Evolutionary conservation across 2,797 vertebrate species (phyloP).

Genomic region (Anolis apletophallus): DNA sequence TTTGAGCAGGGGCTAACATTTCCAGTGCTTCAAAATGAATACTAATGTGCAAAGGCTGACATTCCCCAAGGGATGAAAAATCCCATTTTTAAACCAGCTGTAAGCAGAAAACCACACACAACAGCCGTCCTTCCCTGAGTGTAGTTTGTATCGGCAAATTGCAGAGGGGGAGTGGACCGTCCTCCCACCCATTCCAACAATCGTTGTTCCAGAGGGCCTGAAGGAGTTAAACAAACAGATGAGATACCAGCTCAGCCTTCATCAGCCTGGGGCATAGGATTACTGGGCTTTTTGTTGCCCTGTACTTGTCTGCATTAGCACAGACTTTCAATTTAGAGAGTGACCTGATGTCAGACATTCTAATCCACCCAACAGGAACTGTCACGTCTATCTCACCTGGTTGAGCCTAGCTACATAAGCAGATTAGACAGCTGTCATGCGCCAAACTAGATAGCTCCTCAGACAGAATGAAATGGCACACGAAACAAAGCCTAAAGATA

Average conservation of each 20-base stretch:
- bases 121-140: neutral
- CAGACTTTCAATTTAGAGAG: slow-evolving; percentile 64
- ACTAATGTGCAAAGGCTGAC: slow-evolving; percentile 5
- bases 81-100: slow-evolving; percentile 3
- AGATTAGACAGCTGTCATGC: slow-evolving; percentile 66
- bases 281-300: slow-evolving; percentile 58
- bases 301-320: slow-evolving; percentile 63
- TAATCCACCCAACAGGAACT: slow-evolving; percentile 67
- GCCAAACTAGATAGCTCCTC: slow-evolving; percentile 41
- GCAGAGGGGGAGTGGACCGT: accelerated
- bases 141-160: neutral
- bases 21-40: slow-evolving; percentile 1
- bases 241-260: slow-evolving; percentile 39
- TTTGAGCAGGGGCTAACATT: slow-evolving; percentile 8
- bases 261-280: slow-evolving; percentile 43
- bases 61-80: slow-evolving; percentile 21
- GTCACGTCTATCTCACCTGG: slow-evolving; percentile 68
- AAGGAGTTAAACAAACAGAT: slow-evolving; percentile 31
- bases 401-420: slow-evolving; percentile 61
- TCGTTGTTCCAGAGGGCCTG: slow-evolving; percentile 11
- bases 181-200: neutral
- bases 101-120: neutral
- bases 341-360: slow-evolving; percentile 62
- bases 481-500: slow-evolving; percentile 57
- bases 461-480: slow-evolving; percentile 46